Evolutionary conservation across 2,888 invertebrate species (phyloP), one percentile per base, ranked within the genome.

Genomic region (Apodemia duryi): DNA sequence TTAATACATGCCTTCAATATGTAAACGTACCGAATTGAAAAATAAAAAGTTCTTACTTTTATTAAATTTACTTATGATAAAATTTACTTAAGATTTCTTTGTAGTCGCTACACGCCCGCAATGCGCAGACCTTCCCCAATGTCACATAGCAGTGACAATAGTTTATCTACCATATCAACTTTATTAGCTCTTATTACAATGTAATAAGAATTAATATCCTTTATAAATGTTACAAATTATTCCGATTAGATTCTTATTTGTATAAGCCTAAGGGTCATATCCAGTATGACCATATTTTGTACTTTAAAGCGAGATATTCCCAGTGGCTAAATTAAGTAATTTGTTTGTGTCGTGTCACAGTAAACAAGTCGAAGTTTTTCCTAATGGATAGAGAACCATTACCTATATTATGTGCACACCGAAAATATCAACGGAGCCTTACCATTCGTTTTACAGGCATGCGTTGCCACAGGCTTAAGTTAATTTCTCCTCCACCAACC

Each of bases 51-150:
- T 54, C 51, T 65, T 5, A 41, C 1, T 21, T 21, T 21, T 21
- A 21, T 21, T 21, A 21, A 21, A 21, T 21, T 21, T 49, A 52
- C 11, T 32, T 51, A 2, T 9, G 5, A 57, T 67, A 52, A 54
- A 9, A 38, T 52, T 57, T 49, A 52, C 11, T 32, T 51, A 2
- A 41, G 11, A 65, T 63, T 71, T 69, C 63, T 74, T 11, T 78
- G 75, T 73, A 66, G 64, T 70, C 78, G 46, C 66, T 80, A 75
- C 77, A 32, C 32, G 66, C 69, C 69, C 72, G 73, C 73, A 73
- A 68, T 63, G 52, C 71, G 32, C 43, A 57, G 78, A 78, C 81
- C 80, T 80, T 79, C 76, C 75, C 69, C 79, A 81, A 81, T 81
- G 81, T 78, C 79, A 68, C 71, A 64, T 73, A 71, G 70, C 72